Evolutionary conservation across 2,113 vertebrate species (phyloP).

Genomic region (Leptobrachium leishanense): DNA sequence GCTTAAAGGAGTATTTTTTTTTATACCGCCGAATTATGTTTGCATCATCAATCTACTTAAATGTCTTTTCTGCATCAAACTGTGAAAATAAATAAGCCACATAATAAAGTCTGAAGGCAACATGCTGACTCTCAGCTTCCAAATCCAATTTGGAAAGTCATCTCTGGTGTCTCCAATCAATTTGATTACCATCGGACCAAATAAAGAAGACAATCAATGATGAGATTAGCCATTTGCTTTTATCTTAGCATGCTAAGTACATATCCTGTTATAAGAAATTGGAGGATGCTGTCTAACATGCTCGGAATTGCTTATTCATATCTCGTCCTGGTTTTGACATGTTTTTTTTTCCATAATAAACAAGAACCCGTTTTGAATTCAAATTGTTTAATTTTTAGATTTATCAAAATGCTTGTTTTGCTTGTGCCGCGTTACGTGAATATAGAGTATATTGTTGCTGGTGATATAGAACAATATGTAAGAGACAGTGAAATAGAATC

Average conservation of each 20-base stretch:
- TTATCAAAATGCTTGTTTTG: too few relatives aligned
- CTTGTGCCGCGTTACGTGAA: too few relatives aligned
- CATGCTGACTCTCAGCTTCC: constrained; percentile 15
- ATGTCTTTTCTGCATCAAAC: constrained; percentile 31
- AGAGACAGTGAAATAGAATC: too few relatives aligned
- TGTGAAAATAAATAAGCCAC: constrained; percentile 33
- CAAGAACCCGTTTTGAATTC: background rate
- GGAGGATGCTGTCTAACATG: background rate
- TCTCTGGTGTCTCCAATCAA: constrained; percentile 35
- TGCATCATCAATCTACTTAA: constrained; percentile 30
- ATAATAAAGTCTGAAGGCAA: constrained; percentile 25
- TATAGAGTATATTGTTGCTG: too few relatives aligned
- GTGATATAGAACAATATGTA: too few relatives aligned
- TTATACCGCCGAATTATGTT: constrained; percentile 1
- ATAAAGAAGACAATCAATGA: constrained; percentile 15
- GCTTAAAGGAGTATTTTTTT: background rate
- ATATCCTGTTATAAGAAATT: background rate
- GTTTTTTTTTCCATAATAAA: constrained; percentile 11
- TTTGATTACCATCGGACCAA: constrained; percentile 33
- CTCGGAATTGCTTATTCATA: constrained; percentile 15
- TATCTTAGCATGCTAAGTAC: constrained; percentile 20
- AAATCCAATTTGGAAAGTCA: constrained; percentile 37
- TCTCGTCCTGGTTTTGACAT: constrained; percentile 3
- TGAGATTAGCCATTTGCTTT: constrained; percentile 19
- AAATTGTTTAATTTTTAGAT: background rate